Evolutionary conservation across 2,113 vertebrate genomes (phyloP).

Genomic region (Chaetodon auriga): DNA sequence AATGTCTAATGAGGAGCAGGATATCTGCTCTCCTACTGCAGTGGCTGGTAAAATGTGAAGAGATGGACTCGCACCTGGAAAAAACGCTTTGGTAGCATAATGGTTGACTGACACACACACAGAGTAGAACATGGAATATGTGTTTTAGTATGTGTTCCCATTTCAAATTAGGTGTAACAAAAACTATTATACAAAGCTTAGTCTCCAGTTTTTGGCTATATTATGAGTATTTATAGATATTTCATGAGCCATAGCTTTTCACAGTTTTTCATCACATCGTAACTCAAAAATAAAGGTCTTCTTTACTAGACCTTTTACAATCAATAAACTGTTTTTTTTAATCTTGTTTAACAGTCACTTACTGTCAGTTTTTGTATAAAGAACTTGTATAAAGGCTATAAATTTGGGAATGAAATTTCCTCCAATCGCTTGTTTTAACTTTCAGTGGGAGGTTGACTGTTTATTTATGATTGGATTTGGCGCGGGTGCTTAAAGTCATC

Average conservation of each 20-base stretch:
- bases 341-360: constrained; percentile 76
- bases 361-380: constrained; percentile 75
- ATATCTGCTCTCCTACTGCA: constrained; percentile 8
- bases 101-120: constrained; percentile 52
- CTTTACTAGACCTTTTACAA: constrained; percentile 77
- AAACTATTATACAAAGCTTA: constrained; percentile 53
- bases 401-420: constrained; percentile 69
- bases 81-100: background rate
- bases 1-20: background rate
- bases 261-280: constrained; percentile 76
- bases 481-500: constrained; percentile 44
- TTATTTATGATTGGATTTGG: constrained; percentile 70
- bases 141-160: constrained; percentile 46
- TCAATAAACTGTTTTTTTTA: constrained; percentile 74
- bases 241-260: constrained; percentile 70
- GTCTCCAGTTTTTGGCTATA: constrained; percentile 42
- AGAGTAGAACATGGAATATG: constrained; percentile 15
- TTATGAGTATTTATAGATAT: constrained; percentile 72
- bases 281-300: constrained; percentile 78
- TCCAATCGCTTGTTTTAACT: constrained; percentile 71
- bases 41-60: background rate
- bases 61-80: background rate
- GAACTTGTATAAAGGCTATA: constrained; percentile 52
- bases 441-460: constrained; percentile 57
- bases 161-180: constrained; percentile 67